Evolutionary conservation across 1,140 invertebrate genomes (phyloP), one percentile per base, ranked within the genome.

Genomic region (Panagrolaimus sp.): DNA sequence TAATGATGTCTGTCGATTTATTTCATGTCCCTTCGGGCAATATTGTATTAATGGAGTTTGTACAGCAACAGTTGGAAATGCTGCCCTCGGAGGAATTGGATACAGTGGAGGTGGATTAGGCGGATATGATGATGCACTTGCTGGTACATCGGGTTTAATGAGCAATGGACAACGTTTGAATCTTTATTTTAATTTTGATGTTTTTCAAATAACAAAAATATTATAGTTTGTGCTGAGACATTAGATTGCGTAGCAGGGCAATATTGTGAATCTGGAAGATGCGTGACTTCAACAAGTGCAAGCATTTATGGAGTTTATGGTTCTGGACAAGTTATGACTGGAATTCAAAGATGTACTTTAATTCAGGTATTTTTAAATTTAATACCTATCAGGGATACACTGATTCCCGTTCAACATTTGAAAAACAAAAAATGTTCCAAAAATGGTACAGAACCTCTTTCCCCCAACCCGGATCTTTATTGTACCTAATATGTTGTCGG

Each of bases 21-120:
- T 82, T 48, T 82, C 80, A 1, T 82, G 80, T 65, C 78, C 80
- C 1, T 75, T 79, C 24, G 80, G 80, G 1, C 82, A 82, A 32
- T 82, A 77, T 63, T 82, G 80, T 52, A 68, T 83, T 46, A 78
- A 76, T 47, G 79, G 79, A 7, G 70, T 79, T 17, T 81, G 79
- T 55, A 67, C 78, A 38, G 55, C 71, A 47, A 48, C 43, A 64
- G 71, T 55, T 24, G 69, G 62, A 44, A 38, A 38, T 38, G 32
- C 32, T 4, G 65, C 63, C 12, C 17, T 65, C 12, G 46, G 52
- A 17, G 63, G 73, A 43, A 48, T 70, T 38, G 17, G 17, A 14
- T 73, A 66, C 44, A 45, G 65, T 14, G 70, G 76, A 12, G 69
- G 55, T 15, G 63, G 52, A 43, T 6, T 72, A n/a, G 28, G 24